phyloP scores from a whole-genome alignment of 2,888 invertebrate species.

The Temnothorax rugatulus region DNA sequence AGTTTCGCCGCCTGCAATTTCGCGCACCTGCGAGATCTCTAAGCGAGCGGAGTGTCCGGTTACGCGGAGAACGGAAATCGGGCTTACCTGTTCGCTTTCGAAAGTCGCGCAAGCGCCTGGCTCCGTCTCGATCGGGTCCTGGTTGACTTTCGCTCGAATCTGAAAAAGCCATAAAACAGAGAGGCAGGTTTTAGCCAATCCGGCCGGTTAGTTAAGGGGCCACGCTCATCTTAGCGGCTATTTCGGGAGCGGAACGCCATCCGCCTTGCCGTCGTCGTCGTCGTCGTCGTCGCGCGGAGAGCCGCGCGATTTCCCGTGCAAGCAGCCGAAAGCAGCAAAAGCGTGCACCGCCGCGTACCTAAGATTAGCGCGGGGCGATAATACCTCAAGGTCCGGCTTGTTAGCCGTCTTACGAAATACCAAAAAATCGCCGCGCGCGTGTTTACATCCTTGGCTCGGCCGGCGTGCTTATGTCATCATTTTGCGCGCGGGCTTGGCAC shows the following conservation, averaged over 20 bases:
- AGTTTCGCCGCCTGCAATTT: slow-evolving; percentile 6
- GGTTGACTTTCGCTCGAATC: slow-evolving; percentile 75
- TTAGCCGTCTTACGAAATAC: slow-evolving; percentile 77
- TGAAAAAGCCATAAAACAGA: slow-evolving; percentile 70
- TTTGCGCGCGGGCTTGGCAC: slow-evolving; percentile 61
- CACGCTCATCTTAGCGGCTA: slow-evolving; percentile 45
- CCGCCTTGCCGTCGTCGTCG: background rate
- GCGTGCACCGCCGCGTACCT: slow-evolving; percentile 64
- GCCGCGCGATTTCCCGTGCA: slow-evolving; percentile 56
- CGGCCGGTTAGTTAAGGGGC: slow-evolving; percentile 1
- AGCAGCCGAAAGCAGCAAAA: slow-evolving; percentile 51
- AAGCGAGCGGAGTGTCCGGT: slow-evolving; percentile 17
- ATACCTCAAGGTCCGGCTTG: slow-evolving; percentile 79
- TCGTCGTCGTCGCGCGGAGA: slow-evolving; percentile 10
- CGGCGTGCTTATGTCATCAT: slow-evolving; percentile 70
- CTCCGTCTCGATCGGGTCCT: slow-evolving; percentile 75
- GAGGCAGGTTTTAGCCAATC: slow-evolving; percentile 35
- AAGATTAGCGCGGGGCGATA: slow-evolving; percentile 78
- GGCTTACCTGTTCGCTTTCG: slow-evolving; percentile 78
- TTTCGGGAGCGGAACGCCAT: slow-evolving; percentile 42
- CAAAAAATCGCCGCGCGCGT: slow-evolving; percentile 72
- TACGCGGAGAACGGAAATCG: slow-evolving; percentile 33
- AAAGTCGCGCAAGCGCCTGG: slow-evolving; percentile 67
- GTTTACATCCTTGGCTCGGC: slow-evolving; percentile 75
- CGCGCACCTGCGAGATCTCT: slow-evolving; percentile 30